phyloP scores from a whole-genome alignment of 2,113 vertebrate genomes.

The Stegostoma tigrinum region DNA sequence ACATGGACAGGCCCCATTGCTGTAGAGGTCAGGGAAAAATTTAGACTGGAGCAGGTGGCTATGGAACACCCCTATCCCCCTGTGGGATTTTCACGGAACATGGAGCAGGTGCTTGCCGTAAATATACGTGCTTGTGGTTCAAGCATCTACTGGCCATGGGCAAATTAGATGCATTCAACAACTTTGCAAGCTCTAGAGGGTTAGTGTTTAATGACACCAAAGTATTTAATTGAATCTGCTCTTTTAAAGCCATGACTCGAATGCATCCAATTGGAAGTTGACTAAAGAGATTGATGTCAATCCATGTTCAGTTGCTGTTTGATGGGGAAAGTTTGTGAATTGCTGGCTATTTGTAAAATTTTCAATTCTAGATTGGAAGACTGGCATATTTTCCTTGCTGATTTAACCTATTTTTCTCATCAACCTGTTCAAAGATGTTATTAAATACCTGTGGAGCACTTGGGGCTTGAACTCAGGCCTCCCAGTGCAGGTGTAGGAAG shows the following conservation, averaged over 20 bases:
- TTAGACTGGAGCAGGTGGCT: background rate
- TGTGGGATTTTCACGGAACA: background rate
- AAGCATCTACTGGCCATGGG: background rate
- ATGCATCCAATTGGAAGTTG: background rate
- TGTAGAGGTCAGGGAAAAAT: background rate
- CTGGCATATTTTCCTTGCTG: background rate
- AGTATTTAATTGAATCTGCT: background rate
- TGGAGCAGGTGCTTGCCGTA: background rate
- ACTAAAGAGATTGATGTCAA: background rate
- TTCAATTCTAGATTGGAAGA: background rate
- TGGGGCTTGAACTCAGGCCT: no score
- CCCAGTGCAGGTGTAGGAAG: no score
- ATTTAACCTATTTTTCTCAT: no score
- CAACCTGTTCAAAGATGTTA: no score
- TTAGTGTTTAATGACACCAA: background rate
- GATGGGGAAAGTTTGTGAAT: background rate
- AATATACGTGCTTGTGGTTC: no score
- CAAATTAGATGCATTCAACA: background rate
- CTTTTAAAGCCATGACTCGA: background rate
- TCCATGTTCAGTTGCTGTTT: background rate
- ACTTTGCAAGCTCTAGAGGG: background rate
- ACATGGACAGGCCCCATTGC: background rate
- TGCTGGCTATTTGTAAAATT: background rate
- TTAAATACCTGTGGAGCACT: no score
- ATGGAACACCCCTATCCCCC: background rate